Conservation (phyloP, 2,888 invertebrate genomes). For the Cephalotes varians region DNA sequence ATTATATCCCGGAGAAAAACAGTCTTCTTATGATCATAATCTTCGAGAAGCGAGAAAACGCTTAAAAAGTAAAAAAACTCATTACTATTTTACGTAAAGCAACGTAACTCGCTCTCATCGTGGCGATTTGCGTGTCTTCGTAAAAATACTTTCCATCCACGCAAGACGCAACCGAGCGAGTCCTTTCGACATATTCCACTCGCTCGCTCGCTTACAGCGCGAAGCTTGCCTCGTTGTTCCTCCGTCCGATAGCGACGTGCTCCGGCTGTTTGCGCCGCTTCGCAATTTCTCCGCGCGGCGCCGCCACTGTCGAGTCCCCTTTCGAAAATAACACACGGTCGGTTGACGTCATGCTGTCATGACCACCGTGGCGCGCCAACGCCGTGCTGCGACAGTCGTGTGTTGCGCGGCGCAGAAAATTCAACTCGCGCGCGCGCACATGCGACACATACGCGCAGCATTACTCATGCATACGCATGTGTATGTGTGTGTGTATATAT, state of each 20-base stretch:
- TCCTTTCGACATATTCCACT: constrained; percentile 50
- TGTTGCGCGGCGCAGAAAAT: constrained; percentile 86
- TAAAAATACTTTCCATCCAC: constrained; percentile 38
- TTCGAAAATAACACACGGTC: constrained; percentile 85
- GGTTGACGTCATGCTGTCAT: constrained; percentile 84
- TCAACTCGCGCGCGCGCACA: constrained; percentile 34
- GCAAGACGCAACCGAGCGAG: constrained; percentile 32
- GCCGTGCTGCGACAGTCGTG: constrained; percentile 87
- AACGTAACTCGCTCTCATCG: constrained; percentile 4
- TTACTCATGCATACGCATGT: not conserved
- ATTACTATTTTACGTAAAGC: constrained; percentile 24
- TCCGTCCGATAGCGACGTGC: constrained; percentile 64
- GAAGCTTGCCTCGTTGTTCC: constrained; percentile 65
- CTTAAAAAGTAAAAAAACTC: constrained; percentile 25
- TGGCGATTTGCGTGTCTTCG: constrained; percentile 32
- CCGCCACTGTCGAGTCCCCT: constrained; percentile 81
- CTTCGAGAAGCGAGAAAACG: not conserved
- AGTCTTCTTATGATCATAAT: not conserved
- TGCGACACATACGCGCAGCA: not conserved
- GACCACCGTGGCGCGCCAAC: constrained; percentile 84
- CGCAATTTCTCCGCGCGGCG: constrained; percentile 65
- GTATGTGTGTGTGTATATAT: not conserved
- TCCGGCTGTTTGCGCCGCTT: constrained; percentile 64
- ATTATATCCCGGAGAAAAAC: not conserved
- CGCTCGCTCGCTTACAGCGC: constrained; percentile 38